Base-by-base conservation (phyloP, 1,140 invertebrate species). In the Macrobrachium rosenbergii region DNA sequence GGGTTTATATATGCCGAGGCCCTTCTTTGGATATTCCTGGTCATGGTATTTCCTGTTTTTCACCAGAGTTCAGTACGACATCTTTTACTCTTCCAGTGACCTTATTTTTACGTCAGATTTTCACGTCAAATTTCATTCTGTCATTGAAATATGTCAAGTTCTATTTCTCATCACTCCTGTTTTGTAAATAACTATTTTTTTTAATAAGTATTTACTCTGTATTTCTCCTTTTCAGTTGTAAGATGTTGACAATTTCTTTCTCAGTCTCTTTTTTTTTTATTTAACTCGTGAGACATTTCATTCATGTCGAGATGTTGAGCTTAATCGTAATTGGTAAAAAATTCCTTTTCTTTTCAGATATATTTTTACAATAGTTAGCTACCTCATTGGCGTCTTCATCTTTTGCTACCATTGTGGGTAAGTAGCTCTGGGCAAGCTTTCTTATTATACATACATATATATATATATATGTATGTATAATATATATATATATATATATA, bases 381-480 rank as follows among this genome's bases (percentile, higher is more conserved):
- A 99, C 93, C 94, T 99, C 89, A 98, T 99, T 90, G 98, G 98
- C 83, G 97, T 99, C 60, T 99, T 99, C 93, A 98, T 99, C 91
- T 99, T n/a, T 99, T 92, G 97, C 98, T n/a, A 99, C 97, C 17
- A 98, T 99, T 91, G 98, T 99, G 23, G 98, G 95, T 95, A 92
- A 95, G 94, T 93, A 77, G 3, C 5, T 76, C 28, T 45, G 0
- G 2, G 12, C 43, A 23, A 37, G 28, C 28, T 37, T 3, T 37
- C 28, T 76, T 8, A 12, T 2, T 76, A 76, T 76, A 5, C 19
- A 37, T 76, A 2, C 37, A 76, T 16, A 5, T 76, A 76, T 76
- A 23, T 76, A 37, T 76, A 28, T 76, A 37, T 43, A 5, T 76
- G 28, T 37, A 0, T 16, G 2, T 76, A 2, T 76, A 45, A 5